phyloP scores from a whole-genome alignment of 2,113 vertebrate species.

The Monopterus albus region DNA sequence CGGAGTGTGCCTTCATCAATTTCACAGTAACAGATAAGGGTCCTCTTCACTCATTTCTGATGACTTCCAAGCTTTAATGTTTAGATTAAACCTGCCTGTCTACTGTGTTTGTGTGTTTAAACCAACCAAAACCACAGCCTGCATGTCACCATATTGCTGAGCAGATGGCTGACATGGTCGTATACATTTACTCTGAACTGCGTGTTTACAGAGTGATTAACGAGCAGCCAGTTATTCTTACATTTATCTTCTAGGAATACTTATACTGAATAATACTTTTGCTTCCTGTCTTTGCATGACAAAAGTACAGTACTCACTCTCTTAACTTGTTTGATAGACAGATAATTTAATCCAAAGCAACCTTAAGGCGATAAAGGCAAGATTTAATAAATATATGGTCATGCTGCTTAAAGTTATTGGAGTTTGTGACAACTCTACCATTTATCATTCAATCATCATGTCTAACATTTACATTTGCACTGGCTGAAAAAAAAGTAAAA shows the following conservation, averaged over 20 bases:
- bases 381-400: conserved; percentile 3
- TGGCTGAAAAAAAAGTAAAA: neutral
- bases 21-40: conserved; percentile 16
- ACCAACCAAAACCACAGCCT: conserved; percentile 4
- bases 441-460: neutral
- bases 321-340: conserved; percentile 1
- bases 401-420: conserved; percentile 2
- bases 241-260: neutral
- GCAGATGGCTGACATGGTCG: conserved; percentile 13
- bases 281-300: conserved; percentile 2
- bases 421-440: neutral
- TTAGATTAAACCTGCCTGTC: conserved; percentile 2
- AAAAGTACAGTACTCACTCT: no score
- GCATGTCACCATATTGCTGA: conserved; percentile 4
- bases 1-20: conserved; percentile 3
- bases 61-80: neutral
- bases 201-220: neutral
- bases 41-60: neutral
- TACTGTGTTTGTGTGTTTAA: neutral
- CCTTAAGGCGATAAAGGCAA: conserved; percentile 4
- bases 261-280: conserved; percentile 7
- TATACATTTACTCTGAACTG: neutral
- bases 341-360: conserved; percentile 20
- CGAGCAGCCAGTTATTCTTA: neutral
- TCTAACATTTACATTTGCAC: neutral